Evolutionary conservation across 2,797 vertebrate genomes (phyloP).

Genomic region (Buphagus erythrorhynchus): DNA sequence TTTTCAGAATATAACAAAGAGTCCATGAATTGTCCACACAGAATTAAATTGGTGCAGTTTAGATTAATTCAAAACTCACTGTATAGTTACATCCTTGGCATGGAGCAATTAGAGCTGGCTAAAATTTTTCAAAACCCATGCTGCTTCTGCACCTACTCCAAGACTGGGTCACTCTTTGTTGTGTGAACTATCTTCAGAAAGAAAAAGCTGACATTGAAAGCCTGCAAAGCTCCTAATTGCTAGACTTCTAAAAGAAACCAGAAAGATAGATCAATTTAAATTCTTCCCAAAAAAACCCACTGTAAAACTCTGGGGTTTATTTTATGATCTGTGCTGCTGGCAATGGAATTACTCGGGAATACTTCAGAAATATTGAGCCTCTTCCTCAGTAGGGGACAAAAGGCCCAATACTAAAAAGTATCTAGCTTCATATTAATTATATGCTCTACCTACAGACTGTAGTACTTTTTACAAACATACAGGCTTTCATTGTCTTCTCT

Average conservation of each 20-base stretch:
- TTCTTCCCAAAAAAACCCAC: neutral
- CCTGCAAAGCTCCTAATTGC: constrained; percentile 9
- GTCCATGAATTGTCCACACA: neutral
- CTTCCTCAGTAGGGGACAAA: neutral
- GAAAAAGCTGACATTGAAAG: neutral
- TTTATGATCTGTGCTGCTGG: neutral
- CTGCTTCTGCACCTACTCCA: neutral
- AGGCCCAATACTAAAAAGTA: neutral
- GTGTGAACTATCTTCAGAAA: neutral
- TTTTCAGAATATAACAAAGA: neutral
- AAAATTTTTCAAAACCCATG: neutral
- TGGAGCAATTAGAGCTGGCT: neutral
- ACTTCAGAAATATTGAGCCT: neutral
- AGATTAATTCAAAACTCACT: neutral
- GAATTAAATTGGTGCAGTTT: neutral
- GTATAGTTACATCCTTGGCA: neutral
- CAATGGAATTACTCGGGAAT: neutral
- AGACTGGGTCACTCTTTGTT: neutral
- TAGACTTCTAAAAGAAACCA: neutral
- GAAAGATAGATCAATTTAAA: neutral
- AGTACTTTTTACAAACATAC: neutral
- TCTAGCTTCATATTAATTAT: neutral
- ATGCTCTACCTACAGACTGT: neutral
- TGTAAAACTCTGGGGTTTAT: neutral
- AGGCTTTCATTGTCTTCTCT: neutral